Evolutionary conservation across 2,113 vertebrate species (phyloP).

Genomic region (Colossoma macropomum): DNA sequence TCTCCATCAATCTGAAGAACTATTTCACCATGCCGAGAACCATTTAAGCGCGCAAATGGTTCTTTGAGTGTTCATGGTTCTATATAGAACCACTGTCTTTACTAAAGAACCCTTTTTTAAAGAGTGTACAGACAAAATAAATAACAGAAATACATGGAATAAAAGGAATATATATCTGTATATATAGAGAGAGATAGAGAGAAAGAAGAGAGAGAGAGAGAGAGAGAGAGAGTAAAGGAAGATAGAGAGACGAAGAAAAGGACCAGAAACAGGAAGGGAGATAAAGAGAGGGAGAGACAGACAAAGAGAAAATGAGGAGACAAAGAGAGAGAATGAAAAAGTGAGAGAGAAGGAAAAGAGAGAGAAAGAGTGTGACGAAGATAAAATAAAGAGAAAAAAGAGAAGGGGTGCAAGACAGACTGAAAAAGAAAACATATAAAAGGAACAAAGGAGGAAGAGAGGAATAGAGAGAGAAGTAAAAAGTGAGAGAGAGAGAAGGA

Average conservation of each 20-base stretch:
- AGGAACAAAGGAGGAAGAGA: neutral
- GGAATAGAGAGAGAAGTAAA: constrained; percentile 24
- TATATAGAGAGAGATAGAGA: too few relatives aligned
- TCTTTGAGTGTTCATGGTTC: too few relatives aligned
- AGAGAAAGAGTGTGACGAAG: too few relatives aligned
- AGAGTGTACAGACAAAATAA: too few relatives aligned
- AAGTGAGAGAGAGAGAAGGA: neutral
- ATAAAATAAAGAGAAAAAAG: neutral
- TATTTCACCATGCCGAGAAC: too few relatives aligned
- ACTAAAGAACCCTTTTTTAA: too few relatives aligned
- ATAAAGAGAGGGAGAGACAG: constrained; percentile 1
- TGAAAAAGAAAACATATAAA: neutral
- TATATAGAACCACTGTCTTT: too few relatives aligned
- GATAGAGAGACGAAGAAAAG: neutral
- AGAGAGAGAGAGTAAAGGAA: neutral
- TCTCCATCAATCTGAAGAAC: too few relatives aligned
- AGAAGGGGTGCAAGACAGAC: neutral
- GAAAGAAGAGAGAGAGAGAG: too few relatives aligned
- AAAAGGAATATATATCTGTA: too few relatives aligned
- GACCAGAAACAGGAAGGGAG: neutral
- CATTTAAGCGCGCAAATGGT: too few relatives aligned
- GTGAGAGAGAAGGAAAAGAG: neutral
- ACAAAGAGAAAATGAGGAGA: neutral
- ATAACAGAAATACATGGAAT: too few relatives aligned
- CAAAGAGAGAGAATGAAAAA: constrained; percentile 1